These are phyloP conservation scores for Sarcophaga bullata DNA, from an alignment of 1,140 invertebrate species.

Conservation along the genomic window DNA sequence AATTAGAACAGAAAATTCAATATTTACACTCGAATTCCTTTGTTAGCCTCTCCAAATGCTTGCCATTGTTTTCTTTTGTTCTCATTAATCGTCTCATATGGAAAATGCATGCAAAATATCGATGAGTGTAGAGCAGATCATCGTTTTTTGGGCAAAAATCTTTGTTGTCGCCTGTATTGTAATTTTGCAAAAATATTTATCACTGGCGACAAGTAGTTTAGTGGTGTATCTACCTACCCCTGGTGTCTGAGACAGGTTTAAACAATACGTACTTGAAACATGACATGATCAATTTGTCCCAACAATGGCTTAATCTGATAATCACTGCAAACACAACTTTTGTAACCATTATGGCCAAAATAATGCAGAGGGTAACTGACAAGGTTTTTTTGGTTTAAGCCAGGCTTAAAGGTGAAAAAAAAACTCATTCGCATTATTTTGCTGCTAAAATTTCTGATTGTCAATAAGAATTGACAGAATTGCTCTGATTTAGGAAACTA, in stretches of 20 bases:
- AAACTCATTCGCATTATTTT: too few species aligned
- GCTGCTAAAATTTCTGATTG: too few species aligned
- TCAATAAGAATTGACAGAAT: too few species aligned
- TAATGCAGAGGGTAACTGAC: background rate
- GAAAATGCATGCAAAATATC: background rate
- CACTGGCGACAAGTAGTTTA: background rate
- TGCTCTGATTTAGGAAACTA: too few species aligned
- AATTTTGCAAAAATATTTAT: constrained; percentile 19
- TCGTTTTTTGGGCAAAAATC: constrained; percentile 13
- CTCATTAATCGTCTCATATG: background rate
- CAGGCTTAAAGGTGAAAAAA: background rate
- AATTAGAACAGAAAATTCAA: constrained; percentile 30
- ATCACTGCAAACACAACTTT: constrained; percentile 41
- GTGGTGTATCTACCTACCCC: background rate
- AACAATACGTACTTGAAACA: constrained; percentile 22
- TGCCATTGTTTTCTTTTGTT: background rate
- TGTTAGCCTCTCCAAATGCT: constrained; percentile 7
- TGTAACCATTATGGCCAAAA: constrained; percentile 15
- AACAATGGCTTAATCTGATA: constrained; percentile 39
- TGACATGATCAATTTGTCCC: constrained; percentile 41
- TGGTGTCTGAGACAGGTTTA: background rate
- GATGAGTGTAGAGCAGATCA: background rate
- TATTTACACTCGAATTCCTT: constrained; percentile 32
- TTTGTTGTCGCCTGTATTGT: constrained; percentile 19
- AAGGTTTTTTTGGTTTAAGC: background rate